Evolutionary conservation across 1,140 invertebrate species (phyloP), one percentile per base, ranked within the genome.

Genomic region (Sipha flava): DNA sequence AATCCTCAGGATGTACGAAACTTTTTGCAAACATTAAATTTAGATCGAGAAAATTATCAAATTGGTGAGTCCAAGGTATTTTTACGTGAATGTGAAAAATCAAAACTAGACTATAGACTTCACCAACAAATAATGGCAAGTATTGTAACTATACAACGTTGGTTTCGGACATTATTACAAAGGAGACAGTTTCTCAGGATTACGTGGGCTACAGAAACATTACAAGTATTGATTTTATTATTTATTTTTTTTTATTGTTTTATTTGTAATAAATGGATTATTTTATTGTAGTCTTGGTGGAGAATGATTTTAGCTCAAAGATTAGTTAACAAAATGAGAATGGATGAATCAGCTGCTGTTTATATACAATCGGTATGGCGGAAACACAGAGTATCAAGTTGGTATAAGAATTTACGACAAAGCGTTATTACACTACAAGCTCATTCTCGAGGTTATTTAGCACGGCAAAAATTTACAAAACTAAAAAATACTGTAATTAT

Each of bases 71-170:
- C 91, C 3, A 98, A 98, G 88, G 92, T 98, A 49, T 98, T 97
- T 84, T 89, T 98, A 85, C 88, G 95, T 54, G 96, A 98, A 85
- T 93, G 93, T n/a, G 95, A 98, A 85, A 97, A 98, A 85, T 90
- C 95, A 81, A 92, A 95, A 85, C 85, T 98, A 52, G 96, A 98
- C 84, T 94, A 94, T 83, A 90, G 93, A 80, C 87, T 98, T 37
- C 96, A 98, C 86, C 92, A 95, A 84, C 94, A 96, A 84, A 97
- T 98, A 81, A 94, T 98, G 88, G 90, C 93, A 26, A 92, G 93
- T 73, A 97, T 98, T 83, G 91, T 96, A 52, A 92, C 90, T 1
- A 93, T 98, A 81, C 96, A 98, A 86, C 88, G 94, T 72, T 98
- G 95, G 95, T 95, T 95, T 85, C 88, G 95, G 57, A 90, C 92